phyloP scores from a whole-genome alignment of 2,113 vertebrate species.

The Scophthalmus maximus region DNA sequence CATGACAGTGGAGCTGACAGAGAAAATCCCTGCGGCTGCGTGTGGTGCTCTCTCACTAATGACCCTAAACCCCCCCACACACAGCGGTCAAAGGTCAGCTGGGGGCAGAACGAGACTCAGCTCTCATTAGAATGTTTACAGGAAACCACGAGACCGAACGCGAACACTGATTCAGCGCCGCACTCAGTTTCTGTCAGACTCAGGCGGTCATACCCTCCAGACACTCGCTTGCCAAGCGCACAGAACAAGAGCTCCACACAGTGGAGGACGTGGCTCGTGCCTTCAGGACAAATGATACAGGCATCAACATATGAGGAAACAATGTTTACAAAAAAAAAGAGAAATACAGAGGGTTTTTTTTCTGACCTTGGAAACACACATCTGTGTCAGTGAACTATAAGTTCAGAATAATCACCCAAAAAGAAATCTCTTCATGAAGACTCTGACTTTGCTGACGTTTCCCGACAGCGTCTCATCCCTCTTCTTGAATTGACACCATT shows the following conservation, averaged over 20 bases:
- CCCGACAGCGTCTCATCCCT: not conserved
- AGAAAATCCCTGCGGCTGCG: conserved; percentile 25
- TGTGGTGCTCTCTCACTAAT: conserved; percentile 7
- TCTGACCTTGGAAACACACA: not conserved
- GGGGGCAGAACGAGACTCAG: conserved; percentile 12
- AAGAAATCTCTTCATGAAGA: not conserved
- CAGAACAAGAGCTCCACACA: conserved; percentile 59
- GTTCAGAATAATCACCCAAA: not conserved
- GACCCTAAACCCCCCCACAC: not conserved
- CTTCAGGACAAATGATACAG: not conserved
- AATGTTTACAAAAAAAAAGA: not conserved
- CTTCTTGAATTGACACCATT: not conserved
- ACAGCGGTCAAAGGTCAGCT: conserved; percentile 22
- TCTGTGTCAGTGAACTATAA: not conserved
- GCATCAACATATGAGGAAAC: not conserved
- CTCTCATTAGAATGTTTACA: conserved; percentile 33
- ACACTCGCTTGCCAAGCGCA: not conserved
- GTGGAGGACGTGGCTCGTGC: conserved; percentile 42
- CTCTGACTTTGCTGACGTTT: not conserved
- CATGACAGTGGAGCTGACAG: conserved; percentile 23
- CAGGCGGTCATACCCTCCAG: not conserved
- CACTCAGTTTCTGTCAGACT: conserved; percentile 18
- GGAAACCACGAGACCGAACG: conserved; percentile 32
- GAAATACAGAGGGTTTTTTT: not conserved
- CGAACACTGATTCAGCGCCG: conserved; percentile 15